Percentiles rank a stretch among this genome's conserved stretches.
phyloP scores from a whole-genome alignment of 2,888 invertebrate genomes.

The Andrena haemorrhoa region DNA sequence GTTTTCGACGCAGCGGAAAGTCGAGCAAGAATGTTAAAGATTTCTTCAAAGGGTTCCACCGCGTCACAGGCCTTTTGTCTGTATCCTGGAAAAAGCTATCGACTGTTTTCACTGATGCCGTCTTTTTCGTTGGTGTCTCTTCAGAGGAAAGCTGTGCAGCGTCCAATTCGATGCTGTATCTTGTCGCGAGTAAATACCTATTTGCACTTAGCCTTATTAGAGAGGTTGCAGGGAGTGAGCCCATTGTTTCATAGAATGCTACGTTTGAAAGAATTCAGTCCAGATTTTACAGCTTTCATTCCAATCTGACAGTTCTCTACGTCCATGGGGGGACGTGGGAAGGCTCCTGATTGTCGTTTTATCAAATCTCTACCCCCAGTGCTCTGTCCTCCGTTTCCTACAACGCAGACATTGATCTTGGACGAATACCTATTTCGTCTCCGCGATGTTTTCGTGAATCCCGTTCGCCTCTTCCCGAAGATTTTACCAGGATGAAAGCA shows the following conservation, averaged over 20 bases:
- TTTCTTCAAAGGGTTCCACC: slow-evolving; percentile 63
- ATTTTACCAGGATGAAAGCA: slow-evolving; percentile 63
- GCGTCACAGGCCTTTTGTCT: slow-evolving; percentile 52
- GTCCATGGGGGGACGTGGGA: background rate
- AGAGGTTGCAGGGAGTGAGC: background rate
- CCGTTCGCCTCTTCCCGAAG: slow-evolving; percentile 46
- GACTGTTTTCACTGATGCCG: slow-evolving; percentile 51
- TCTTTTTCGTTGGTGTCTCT: slow-evolving; percentile 35
- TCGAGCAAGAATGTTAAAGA: slow-evolving; percentile 53
- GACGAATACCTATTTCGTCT: slow-evolving; percentile 60
- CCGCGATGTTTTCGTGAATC: slow-evolving; percentile 60
- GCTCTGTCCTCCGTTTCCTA: slow-evolving; percentile 26
- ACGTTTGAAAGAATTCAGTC: background rate
- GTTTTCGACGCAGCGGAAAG: slow-evolving; percentile 32
- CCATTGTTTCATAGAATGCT: background rate
- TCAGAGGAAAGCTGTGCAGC: slow-evolving; percentile 19
- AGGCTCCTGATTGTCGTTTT: slow-evolving; percentile 8
- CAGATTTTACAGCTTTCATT: slow-evolving; percentile 1
- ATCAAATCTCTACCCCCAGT: slow-evolving; percentile 2
- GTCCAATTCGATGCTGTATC: background rate
- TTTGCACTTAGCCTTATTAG: slow-evolving; percentile 4
- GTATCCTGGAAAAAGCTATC: slow-evolving; percentile 44
- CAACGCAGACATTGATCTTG: slow-evolving; percentile 51
- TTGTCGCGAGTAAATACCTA: slow-evolving; percentile 20
- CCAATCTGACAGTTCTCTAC: background rate